These are phyloP conservation scores for Cygnus buccinator DNA, from an alignment of 2,113 vertebrate genomes.

Conservation along the genomic window DNA sequence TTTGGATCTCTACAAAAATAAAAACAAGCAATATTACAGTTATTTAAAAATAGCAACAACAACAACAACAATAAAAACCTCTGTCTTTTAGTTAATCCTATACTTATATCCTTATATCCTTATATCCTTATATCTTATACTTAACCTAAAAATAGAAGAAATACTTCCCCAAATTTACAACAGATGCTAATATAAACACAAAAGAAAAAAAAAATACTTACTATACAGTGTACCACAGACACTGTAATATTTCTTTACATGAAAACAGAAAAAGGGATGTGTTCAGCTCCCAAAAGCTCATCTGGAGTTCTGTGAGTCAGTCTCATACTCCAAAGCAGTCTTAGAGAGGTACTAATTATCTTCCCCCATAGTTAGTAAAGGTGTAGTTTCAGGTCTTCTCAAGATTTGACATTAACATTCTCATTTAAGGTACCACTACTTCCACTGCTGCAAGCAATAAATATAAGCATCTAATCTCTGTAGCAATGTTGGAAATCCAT, in stretches of 20 bases:
- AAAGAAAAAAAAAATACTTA: background rate
- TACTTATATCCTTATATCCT: too few relatives aligned
- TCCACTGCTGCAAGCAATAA: background rate
- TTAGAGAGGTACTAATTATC: background rate
- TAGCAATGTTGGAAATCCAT: background rate
- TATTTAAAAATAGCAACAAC: background rate
- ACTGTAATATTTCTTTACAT: background rate
- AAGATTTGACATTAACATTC: background rate
- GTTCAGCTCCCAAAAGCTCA: background rate
- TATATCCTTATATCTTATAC: background rate
- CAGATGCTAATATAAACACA: background rate
- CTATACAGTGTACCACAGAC: background rate
- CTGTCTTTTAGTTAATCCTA: background rate
- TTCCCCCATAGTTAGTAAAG: background rate
- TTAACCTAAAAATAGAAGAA: background rate
- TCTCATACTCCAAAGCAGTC: background rate
- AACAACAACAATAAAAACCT: background rate
- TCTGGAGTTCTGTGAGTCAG: background rate
- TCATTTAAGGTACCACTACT: background rate
- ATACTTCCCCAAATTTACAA: background rate
- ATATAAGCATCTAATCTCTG: background rate
- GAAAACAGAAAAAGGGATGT: background rate
- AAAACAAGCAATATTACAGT: slow-evolving; percentile 8
- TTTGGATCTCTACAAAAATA: slow-evolving; percentile 89
- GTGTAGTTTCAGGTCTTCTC: background rate